Percentiles rank a stretch among this genome's conserved stretches.
Evolutionary conservation across 2,113 vertebrate genomes (phyloP).

Genomic region (Clarias gariepinus): DNA sequence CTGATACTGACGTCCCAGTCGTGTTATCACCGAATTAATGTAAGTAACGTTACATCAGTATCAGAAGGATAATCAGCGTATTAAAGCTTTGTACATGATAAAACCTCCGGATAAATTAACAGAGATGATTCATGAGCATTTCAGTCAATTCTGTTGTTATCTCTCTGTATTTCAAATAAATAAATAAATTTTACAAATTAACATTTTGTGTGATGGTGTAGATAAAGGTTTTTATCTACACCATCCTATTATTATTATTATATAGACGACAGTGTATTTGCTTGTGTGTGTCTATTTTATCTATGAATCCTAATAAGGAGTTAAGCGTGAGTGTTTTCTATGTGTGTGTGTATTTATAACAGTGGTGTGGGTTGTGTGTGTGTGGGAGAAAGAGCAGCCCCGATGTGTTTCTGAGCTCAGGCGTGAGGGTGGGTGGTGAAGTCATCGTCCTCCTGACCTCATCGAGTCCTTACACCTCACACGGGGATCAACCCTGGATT

Average conservation of each 20-base stretch:
- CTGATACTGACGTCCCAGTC: not conserved
- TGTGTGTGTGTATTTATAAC: constrained; percentile 14
- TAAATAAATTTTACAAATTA: not conserved
- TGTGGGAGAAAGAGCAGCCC: constrained; percentile 39
- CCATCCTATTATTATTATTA: not conserved
- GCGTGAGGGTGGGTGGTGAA: constrained; percentile 32
- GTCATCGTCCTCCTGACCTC: constrained; percentile 6
- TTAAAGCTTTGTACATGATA: not conserved
- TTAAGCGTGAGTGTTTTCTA: not conserved
- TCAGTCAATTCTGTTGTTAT: not conserved
- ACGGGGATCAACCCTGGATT: not conserved
- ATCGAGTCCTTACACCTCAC: not conserved
- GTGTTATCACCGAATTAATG: not conserved
- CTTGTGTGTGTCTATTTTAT: not conserved
- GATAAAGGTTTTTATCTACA: not conserved
- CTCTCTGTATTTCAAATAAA: not conserved
- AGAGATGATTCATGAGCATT: not conserved
- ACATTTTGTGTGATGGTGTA: no score
- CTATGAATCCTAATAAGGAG: not conserved
- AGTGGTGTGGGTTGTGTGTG: not conserved
- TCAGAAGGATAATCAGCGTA: no score
- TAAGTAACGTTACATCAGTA: not conserved
- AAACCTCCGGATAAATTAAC: not conserved
- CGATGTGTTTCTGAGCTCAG: constrained; percentile 28
- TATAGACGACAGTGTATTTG: not conserved